These are phyloP conservation scores for Rhizoglyphus robini DNA, from an alignment of 1,140 invertebrate genomes.

Conservation along the genomic window DNA sequence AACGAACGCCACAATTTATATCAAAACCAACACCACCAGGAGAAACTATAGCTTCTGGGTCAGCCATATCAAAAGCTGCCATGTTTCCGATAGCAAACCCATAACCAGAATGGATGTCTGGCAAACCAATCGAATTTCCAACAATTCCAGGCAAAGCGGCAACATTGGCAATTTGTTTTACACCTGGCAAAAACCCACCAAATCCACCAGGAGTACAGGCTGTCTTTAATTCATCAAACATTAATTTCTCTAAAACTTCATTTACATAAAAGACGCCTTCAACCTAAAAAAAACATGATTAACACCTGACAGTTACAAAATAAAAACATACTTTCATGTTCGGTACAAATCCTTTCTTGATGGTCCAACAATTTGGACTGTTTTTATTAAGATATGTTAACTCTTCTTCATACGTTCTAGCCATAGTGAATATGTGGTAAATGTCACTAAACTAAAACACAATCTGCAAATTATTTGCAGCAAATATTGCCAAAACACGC, in stretches of 20 bases:
- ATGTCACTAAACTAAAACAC: too few relatives aligned
- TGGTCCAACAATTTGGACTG: slow-evolving; percentile 67
- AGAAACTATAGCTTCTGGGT: slow-evolving; percentile 87
- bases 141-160: slow-evolving; percentile 96
- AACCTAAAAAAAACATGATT: slow-evolving; percentile 43
- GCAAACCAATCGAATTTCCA: slow-evolving; percentile 64
- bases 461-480: too few relatives aligned
- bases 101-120: slow-evolving; percentile 98
- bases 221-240: slow-evolving; percentile 93
- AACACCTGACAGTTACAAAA: background rate
- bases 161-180: slow-evolving; percentile 99
- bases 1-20: slow-evolving; percentile 93
- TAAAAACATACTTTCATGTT: slow-evolving; percentile 80
- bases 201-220: slow-evolving; percentile 68
- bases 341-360: slow-evolving; percentile 97
- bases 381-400: slow-evolving; percentile 83
- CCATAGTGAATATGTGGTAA: slow-evolving; percentile 31
- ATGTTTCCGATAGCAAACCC: slow-evolving; percentile 99
- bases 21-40: slow-evolving; percentile 98
- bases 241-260: slow-evolving; percentile 73
- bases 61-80: slow-evolving; percentile 93
- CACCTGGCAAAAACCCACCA: slow-evolving; percentile 93
- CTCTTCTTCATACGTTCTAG: slow-evolving; percentile 85
- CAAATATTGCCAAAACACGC: too few relatives aligned
- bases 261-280: slow-evolving; percentile 99